Conservation (phyloP, 2,888 invertebrate species). For the Syrista parreyssii region DNA sequence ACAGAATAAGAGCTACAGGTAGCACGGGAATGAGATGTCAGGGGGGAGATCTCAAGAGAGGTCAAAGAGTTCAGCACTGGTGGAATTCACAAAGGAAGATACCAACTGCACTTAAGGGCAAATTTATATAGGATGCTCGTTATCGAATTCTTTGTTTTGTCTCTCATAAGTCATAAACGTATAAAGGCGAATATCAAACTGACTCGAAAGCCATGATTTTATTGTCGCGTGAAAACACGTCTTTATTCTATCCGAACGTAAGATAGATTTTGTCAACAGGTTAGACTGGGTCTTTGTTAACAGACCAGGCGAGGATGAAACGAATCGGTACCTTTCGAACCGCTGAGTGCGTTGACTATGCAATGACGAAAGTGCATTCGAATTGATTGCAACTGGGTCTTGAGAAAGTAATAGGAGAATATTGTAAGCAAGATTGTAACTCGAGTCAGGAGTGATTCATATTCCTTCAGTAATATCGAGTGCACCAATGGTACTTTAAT, state of each 20-base stretch:
- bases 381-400: background rate
- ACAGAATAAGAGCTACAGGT: background rate
- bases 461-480: background rate
- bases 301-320: background rate
- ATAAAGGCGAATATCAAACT: background rate
- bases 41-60: background rate
- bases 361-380: background rate
- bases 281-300: background rate
- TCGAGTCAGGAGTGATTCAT: background rate
- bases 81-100: background rate
- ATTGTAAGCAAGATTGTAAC: background rate
- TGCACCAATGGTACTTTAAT: background rate
- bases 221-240: background rate
- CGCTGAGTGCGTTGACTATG: background rate
- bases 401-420: background rate
- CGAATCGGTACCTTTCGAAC: background rate
- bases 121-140: background rate
- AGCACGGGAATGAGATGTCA: background rate
- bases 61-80: background rate
- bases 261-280: background rate
- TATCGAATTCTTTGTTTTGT: background rate
- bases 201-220: background rate
- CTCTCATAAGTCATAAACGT: background rate
- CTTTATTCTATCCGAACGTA: background rate
- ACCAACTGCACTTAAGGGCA: background rate